Conservation (phyloP, 2,113 vertebrate species). For the Onychorhynchus coronatus region DNA sequence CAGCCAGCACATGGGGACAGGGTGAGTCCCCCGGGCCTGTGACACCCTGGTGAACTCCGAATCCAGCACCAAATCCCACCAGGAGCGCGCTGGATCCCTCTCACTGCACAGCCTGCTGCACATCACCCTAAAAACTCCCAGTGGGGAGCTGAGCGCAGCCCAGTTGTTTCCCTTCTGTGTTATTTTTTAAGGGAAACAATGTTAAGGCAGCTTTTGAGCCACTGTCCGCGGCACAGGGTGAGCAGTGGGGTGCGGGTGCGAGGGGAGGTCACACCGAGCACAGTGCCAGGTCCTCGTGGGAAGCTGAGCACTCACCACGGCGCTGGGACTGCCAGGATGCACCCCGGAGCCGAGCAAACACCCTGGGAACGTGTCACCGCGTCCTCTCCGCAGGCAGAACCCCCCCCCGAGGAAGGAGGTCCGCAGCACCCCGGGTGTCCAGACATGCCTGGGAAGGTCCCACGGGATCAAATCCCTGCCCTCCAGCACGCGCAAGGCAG, state of each 20-base stretch:
- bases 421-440: background rate
- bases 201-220: conserved; percentile 20
- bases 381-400: background rate
- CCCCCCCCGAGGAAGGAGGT: background rate
- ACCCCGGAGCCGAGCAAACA: background rate
- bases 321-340: background rate
- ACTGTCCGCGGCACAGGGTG: conserved; percentile 40
- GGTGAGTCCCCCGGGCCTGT: background rate
- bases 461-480: background rate
- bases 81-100: background rate
- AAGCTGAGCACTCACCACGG: background rate
- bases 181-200: conserved; percentile 34
- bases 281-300: background rate
- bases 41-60: background rate
- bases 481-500: background rate
- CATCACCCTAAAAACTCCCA: conserved; percentile 36
- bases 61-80: conserved; percentile 36
- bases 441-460: background rate
- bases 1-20: background rate
- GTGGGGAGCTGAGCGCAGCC: conserved; percentile 50
- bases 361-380: background rate
- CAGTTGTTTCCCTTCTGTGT: conserved; percentile 40
- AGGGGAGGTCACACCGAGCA: background rate
- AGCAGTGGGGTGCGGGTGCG: background rate
- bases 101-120: conserved; percentile 1